A percentile compares a stretch with the other conserved stretches of the same genome.
phyloP scores from a whole-genome alignment of 2,888 invertebrate species.

The Rhamnusium bicolor region DNA sequence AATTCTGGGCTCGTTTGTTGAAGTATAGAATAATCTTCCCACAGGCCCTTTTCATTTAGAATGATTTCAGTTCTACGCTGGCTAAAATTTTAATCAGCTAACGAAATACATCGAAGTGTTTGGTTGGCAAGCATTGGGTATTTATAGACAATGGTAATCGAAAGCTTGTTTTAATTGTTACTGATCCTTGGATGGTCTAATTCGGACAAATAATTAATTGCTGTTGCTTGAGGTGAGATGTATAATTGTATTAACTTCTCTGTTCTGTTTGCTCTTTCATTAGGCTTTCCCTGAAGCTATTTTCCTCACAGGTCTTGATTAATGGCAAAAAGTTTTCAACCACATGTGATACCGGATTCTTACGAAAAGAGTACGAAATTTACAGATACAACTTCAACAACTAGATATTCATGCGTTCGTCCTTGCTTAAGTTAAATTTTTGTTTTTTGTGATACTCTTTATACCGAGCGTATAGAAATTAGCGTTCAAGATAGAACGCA shows the following conservation, averaged over 20 bases:
- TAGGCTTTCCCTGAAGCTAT: background rate
- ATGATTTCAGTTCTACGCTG: background rate
- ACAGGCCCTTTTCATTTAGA: background rate
- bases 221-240: background rate
- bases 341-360: no score
- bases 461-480: no score
- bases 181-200: background rate
- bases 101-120: background rate
- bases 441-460: no score
- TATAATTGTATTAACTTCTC: background rate
- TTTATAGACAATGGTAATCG: background rate
- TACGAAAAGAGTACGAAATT: no score
- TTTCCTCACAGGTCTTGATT: background rate
- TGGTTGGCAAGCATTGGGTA: background rate
- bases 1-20: background rate
- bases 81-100: background rate
- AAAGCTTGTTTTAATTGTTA: background rate
- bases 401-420: no score
- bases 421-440: no score
- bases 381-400: no score
- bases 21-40: background rate
- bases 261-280: background rate
- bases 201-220: background rate
- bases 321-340: background rate
- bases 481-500: no score